Percentiles rank a stretch among this genome's conserved stretches.
Conservation (phyloP, 2,797 vertebrate species). For the Liparis tanakae region DNA sequence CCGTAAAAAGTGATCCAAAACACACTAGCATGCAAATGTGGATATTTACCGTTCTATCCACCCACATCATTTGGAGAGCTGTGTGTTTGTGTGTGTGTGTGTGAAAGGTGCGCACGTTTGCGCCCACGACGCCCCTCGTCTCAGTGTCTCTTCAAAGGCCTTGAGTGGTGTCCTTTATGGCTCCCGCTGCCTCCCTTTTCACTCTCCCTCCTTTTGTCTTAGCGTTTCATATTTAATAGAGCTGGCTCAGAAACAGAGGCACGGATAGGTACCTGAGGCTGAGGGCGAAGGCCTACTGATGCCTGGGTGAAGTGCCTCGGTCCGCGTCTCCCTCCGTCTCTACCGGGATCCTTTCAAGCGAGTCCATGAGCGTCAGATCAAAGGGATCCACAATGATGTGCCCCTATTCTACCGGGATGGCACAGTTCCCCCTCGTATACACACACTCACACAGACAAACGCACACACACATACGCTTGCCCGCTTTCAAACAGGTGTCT, state of each 20-base stretch:
- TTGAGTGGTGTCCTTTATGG: conserved; percentile 79
- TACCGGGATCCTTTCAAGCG: conserved; percentile 81
- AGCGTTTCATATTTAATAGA: conserved; percentile 87
- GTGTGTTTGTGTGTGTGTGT: conserved; percentile 26
- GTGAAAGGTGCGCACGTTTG: conserved; percentile 62
- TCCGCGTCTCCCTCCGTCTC: conserved; percentile 36
- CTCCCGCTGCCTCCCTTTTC: conserved; percentile 73
- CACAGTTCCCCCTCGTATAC: conserved; percentile 25
- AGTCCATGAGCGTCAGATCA: conserved; percentile 82
- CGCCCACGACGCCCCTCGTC: conserved; percentile 73
- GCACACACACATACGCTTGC: conserved; percentile 33
- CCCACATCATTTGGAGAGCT: conserved; percentile 64
- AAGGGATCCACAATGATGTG: conserved; percentile 81
- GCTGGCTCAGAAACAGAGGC: conserved; percentile 79
- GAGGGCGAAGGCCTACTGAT: conserved; percentile 76
- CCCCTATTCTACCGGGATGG: conserved; percentile 75
- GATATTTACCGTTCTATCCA: conserved; percentile 63
- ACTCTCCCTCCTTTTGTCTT: conserved; percentile 83
- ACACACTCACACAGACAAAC: conserved; percentile 19
- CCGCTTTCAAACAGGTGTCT: conserved; percentile 76
- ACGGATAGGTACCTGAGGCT: conserved; percentile 79
- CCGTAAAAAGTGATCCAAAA: conserved; percentile 60
- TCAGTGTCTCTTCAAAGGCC: conserved; percentile 83
- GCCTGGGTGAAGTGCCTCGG: conserved; percentile 76
- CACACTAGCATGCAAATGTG: conserved; percentile 75